A percentile compares a stretch with the other conserved stretches of the same genome.
phyloP scores from a whole-genome alignment of 53 echinoderm and acorn worm genomes.

The Temnopleurus reevesii region DNA sequence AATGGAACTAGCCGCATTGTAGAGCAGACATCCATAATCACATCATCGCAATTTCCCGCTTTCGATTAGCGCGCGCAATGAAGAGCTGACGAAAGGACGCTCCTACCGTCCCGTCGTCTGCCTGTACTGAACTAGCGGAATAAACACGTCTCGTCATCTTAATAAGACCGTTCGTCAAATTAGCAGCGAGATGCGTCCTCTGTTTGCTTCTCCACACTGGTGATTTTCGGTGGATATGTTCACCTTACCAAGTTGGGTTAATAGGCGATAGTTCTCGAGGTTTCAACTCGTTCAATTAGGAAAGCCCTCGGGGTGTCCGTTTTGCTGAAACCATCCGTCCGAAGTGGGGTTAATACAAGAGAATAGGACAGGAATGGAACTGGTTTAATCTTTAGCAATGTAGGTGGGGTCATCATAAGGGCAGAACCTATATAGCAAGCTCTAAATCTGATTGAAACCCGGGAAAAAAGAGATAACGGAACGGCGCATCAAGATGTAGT shows the following conservation, averaged over 20 bases:
- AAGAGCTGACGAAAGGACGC: neutral
- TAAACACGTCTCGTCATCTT: constrained; percentile 39
- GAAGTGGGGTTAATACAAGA: neutral
- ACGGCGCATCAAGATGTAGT: neutral
- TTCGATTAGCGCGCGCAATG: constrained; percentile 27
- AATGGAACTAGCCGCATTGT: constrained; percentile 8
- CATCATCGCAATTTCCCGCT: neutral
- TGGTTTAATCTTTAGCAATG: neutral
- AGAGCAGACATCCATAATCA: constrained; percentile 18
- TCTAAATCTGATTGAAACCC: neutral
- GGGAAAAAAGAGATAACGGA: neutral
- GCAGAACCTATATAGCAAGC: neutral
- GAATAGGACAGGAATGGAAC: neutral
- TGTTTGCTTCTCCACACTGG: constrained; percentile 24
- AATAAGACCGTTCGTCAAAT: constrained; percentile 36
- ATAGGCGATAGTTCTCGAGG: neutral
- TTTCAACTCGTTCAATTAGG: neutral
- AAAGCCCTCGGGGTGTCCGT: constrained; percentile 3
- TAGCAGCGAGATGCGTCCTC: neutral
- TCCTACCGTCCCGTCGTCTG: neutral
- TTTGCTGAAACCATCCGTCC: neutral
- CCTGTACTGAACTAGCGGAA: neutral
- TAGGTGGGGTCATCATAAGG: neutral
- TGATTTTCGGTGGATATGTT: neutral
- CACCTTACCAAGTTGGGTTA: constrained; percentile 5